Base-by-base conservation (phyloP, 2,113 vertebrate species). In the Nothoprocta pentlandii region DNA sequence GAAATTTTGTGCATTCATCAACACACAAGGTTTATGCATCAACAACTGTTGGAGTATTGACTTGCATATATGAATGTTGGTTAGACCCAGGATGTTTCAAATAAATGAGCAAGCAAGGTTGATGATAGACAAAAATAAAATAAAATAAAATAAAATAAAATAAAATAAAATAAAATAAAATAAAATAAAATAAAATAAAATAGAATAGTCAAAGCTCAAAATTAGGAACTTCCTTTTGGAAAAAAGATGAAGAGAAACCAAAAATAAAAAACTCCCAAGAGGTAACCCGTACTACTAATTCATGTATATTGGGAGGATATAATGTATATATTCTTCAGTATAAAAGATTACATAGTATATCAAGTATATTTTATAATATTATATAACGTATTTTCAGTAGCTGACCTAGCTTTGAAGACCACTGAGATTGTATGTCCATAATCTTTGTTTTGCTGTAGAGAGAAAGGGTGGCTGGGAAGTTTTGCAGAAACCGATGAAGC, bases 391-490 rank as follows among this genome's bases (percentile, higher is more conserved):
- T 56, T 30, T 87, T 94, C 75, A 69, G 30, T 41, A 76, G 49
- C 74, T 94, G 86, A 89, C 58, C 89, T 87, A 59, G 20, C 89
- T 96, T 93, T 87, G 68, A 87, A 91, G 62, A 94, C 67, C 15
- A 20, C 62, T 53, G 79, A 71, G 87, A 82, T 91, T 87, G 87
- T 73, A 85, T 58, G 71, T 87, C 61, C 46, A 16, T 89, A 61
- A 44, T 46, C 74, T 74, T 74, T 25, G 15, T 76, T 76, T 44
- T 44, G 23, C 42, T 77, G 42, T n/a, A 77, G 30, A 76, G 63
- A 89, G 20, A 41, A 36, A 62, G 49, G 7, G 36, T 91, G 53
- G 59, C 79, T 51, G 70, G 83, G 75, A 89, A 92, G 84, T 81
- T 63, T 70, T 85, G 3, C 67, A 62, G 46, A 58, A 44, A 58